These are phyloP conservation scores for Vidua chalybeata DNA, from an alignment of 2,113 vertebrate genomes.

Conservation along the genomic window DNA sequence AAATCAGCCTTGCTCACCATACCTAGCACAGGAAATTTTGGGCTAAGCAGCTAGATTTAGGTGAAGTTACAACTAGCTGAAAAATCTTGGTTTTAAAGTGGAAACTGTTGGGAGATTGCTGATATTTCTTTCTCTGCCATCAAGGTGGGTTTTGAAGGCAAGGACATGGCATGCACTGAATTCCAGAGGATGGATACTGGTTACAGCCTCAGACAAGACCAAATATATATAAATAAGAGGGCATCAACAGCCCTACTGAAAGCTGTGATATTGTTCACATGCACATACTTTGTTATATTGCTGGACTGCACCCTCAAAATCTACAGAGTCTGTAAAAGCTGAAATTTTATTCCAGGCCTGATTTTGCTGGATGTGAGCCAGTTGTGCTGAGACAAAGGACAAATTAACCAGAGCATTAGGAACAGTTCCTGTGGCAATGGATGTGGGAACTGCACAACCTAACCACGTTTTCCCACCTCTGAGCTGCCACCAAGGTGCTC, in stretches of 20 bases:
- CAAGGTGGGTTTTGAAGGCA: neutral
- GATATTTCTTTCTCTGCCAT: neutral
- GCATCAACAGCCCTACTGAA: neutral
- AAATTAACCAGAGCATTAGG: neutral
- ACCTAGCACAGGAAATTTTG: neutral
- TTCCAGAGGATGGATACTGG: neutral
- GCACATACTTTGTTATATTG: neutral
- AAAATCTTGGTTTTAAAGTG: neutral
- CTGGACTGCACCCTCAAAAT: neutral
- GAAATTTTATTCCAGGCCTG: neutral
- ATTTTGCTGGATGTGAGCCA: neutral
- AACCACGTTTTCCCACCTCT: fast-evolving
- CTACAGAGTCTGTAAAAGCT: neutral
- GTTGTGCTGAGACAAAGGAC: neutral
- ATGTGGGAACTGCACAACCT: fast-evolving
- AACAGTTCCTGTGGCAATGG: neutral
- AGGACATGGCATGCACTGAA: neutral
- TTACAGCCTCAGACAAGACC: neutral
- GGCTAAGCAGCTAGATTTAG: neutral
- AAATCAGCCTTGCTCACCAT: neutral
- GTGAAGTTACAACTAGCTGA: neutral
- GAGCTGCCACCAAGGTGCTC: neutral
- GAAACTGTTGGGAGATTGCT: neutral
- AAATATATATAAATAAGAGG: neutral
- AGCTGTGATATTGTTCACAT: neutral